Conservation (phyloP, 2,797 vertebrate genomes). For the Clamator glandarius region DNA sequence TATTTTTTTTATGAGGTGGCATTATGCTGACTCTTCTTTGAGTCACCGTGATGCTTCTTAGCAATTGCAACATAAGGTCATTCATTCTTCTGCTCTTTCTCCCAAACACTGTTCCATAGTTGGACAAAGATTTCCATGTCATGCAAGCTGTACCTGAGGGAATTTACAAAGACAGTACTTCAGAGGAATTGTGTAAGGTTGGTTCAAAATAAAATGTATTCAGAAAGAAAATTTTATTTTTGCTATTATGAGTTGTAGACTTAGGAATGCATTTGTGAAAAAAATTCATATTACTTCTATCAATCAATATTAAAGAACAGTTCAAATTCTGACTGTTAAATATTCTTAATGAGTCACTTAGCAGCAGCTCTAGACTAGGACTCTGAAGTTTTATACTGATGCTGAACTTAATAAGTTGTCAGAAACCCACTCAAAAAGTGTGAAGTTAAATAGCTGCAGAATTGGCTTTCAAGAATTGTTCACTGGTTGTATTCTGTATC, state of each 20-base stretch:
- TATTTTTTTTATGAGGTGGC: neutral
- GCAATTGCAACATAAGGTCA: neutral
- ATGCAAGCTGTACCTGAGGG: neutral
- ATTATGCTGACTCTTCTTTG: neutral
- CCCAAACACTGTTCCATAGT: neutral
- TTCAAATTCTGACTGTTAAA: conserved; percentile 10
- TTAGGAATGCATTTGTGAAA: neutral
- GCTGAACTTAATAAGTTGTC: conserved; percentile 11
- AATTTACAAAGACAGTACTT: neutral
- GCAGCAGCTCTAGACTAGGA: neutral
- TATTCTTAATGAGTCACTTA: conserved; percentile 16
- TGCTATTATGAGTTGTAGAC: neutral
- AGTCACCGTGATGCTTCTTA: neutral
- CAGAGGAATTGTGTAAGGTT: neutral
- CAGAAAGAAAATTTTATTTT: neutral
- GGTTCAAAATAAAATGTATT: neutral
- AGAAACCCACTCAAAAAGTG: neutral
- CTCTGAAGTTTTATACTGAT: neutral
- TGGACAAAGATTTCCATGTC: neutral
- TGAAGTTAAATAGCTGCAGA: conserved; percentile 8
- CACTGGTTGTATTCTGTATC: neutral
- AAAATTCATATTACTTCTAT: neutral
- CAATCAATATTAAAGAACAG: neutral
- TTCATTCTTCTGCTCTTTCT: neutral
- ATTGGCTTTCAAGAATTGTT: neutral